phyloP scores from a whole-genome alignment of 2,888 invertebrate genomes.

The Caenorhabditis zanzibari region DNA sequence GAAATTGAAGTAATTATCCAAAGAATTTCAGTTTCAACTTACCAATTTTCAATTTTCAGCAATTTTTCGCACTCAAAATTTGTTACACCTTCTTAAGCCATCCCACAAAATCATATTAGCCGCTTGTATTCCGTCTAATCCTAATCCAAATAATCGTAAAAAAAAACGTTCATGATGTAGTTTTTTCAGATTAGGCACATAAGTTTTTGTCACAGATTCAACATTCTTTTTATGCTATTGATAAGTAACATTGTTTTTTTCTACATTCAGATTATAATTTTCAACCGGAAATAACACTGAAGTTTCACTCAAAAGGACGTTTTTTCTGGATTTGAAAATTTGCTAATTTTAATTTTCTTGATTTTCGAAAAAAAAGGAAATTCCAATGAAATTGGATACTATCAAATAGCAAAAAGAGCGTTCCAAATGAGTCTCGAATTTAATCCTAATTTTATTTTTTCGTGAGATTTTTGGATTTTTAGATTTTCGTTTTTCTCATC shows the following conservation, averaged over 20 bases:
- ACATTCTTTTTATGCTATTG: background rate
- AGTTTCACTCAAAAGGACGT: too few relatives aligned
- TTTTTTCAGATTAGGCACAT: background rate
- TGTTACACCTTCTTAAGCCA: too few relatives aligned
- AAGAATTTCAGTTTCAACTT: too few relatives aligned
- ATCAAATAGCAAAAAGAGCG: conserved; percentile 4
- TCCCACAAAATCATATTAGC: too few relatives aligned
- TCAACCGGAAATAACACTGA: too few relatives aligned
- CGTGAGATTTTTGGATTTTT: background rate
- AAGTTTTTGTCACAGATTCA: background rate
- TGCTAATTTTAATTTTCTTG: too few relatives aligned
- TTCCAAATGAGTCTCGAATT: conserved; percentile 1
- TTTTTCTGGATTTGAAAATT: too few relatives aligned
- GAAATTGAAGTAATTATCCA: too few relatives aligned
- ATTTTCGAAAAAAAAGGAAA: conserved; percentile 1
- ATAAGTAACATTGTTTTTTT: background rate
- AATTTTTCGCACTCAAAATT: too few relatives aligned
- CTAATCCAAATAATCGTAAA: background rate
- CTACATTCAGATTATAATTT: background rate
- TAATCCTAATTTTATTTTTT: background rate
- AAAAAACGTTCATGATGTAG: background rate
- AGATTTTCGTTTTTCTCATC: too few relatives aligned
- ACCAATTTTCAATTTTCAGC: too few relatives aligned
- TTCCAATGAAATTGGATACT: background rate
- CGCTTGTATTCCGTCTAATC: too few relatives aligned